Evolutionary conservation across 1,140 invertebrate species (phyloP), one percentile per base, ranked within the genome.

Genomic region (Saccostrea glomerata): DNA sequence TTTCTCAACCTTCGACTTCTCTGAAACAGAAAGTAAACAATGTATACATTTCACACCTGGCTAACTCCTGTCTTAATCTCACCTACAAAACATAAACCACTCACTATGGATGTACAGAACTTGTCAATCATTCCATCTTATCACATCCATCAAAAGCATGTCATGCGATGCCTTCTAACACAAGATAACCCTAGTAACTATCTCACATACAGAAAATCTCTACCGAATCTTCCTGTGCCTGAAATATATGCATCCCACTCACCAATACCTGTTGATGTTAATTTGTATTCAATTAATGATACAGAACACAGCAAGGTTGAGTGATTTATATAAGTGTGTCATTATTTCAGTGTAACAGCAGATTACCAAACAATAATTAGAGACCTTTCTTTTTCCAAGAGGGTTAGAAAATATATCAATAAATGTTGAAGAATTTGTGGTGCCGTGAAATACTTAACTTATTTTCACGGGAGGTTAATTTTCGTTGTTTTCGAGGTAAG

Each of bases 141-240:
- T 77, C 70, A 77, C 30, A 77, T 77, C 70, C 70, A 77, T 77
- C 70, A 77, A 77, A 73, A 77, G 70, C 70, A 77, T 77, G 70
- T 77, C 23, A 77, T 36, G 15, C 23, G 30, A 77, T 77, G 70
- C 70, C 70, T 77, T 77, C 70, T 17, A 77, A 36, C 70, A 77
- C 66, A 73, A 13, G 70, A 77, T 77, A 77, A 77, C 70, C 70
- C 30, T 12, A 15, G 30, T 77, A 15, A 17, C 47, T 63, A n/a
- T 20, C n/a, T 63, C 17, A n/a, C 58, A 63, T 47, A 47, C 2
- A 47, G 58, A 63, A 17, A 63, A 63, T 63, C 58, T n/a, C 58
- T 63, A 17, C 58, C 5, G 47, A n/a, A 63, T 63, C 58, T 63
- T 63, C 58, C 58, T 63, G 15, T 36, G 11, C 11, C 5, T 77